Conservation (phyloP, 2,797 vertebrate genomes). For the Cirrhinus mrigala region DNA sequence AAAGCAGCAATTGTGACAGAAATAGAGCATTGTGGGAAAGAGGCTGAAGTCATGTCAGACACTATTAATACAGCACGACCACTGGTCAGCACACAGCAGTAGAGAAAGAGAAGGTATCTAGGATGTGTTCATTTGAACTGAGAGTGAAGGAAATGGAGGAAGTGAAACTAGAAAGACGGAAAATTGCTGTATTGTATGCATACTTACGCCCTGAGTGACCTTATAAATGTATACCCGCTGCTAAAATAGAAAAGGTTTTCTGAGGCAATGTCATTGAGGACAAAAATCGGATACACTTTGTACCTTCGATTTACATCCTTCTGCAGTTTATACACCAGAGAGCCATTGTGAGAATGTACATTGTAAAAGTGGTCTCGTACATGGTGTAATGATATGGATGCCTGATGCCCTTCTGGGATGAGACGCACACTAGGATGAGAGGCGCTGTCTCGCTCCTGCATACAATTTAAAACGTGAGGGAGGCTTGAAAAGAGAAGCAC, state of each 20-base stretch:
- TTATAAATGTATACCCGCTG: neutral
- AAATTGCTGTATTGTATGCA: neutral
- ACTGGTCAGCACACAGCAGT: conserved; percentile 12
- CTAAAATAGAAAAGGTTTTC: too few relatives aligned
- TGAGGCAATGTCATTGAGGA: neutral
- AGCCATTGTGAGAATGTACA: conserved; percentile 23
- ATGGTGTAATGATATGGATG: conserved; percentile 33
- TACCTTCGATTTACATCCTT: conserved; percentile 20
- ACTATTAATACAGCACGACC: conserved; percentile 20
- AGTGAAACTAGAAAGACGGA: neutral
- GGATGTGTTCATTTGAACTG: neutral
- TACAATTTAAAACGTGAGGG: conserved; percentile 33
- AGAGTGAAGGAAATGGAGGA: neutral
- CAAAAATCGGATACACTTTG: conserved; percentile 27
- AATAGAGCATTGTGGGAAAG: conserved; percentile 42
- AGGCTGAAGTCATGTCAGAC: conserved; percentile 18
- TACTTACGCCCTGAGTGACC: neutral
- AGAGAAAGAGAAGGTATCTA: neutral
- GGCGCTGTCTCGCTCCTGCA: conserved; percentile 22
- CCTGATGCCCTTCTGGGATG: conserved; percentile 36
- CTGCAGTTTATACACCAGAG: conserved; percentile 6
- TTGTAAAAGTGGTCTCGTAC: conserved; percentile 16
- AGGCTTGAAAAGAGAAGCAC: conserved; percentile 37
- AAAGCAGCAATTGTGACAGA: conserved; percentile 42
- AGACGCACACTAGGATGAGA: conserved; percentile 22